Evolutionary conservation across 2,888 invertebrate genomes (phyloP), one percentile per base, ranked within the genome.

Genomic region (Hedychridium roseum): DNA sequence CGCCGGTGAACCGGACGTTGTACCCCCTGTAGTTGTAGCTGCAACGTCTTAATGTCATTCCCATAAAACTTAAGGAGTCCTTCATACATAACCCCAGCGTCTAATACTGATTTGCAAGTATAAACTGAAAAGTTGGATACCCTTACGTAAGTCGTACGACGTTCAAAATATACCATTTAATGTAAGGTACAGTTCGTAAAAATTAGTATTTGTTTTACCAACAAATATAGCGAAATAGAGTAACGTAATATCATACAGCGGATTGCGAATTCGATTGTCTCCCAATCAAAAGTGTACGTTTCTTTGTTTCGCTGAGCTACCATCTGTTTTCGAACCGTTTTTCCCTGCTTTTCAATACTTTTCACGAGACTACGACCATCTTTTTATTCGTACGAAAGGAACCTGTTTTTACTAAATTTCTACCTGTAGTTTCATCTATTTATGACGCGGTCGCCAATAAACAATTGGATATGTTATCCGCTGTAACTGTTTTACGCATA

Each of bases 31-130:
- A 51, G 75, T 74, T 37, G 76, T 76, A 48, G 75, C 73, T 43
- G 78, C 78, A 59, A 78, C 76, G 68, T 78, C 78, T 66, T 78
- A 78, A 78, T 76, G 67, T 67, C 67, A 57, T 64, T 61, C 65
- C 61, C 43, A 65, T 64, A 68, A 64, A 60, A 58, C 64, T 68
- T 68, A 69, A 63, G 56, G 53, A 66, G 58, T 60, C 64, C 70
- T 67, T 67, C 68, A 71, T 73, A 69, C 74, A 70, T 70, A 70
- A 70, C 58, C 70, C 71, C 68, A 60, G 61, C 67, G 63, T 61
- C 70, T 60, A 71, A 70, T 71, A 74, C 71, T 76, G 74, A 75
- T 73, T 70, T 64, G 60, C 68, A 67, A 70, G 59, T 71, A 73
- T 70, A 69, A 71, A 70, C 64, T 58, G 67, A 68, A 64, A 64